Conservation (phyloP, 2,797 vertebrate species). For the Zonotrichia albicollis region DNA sequence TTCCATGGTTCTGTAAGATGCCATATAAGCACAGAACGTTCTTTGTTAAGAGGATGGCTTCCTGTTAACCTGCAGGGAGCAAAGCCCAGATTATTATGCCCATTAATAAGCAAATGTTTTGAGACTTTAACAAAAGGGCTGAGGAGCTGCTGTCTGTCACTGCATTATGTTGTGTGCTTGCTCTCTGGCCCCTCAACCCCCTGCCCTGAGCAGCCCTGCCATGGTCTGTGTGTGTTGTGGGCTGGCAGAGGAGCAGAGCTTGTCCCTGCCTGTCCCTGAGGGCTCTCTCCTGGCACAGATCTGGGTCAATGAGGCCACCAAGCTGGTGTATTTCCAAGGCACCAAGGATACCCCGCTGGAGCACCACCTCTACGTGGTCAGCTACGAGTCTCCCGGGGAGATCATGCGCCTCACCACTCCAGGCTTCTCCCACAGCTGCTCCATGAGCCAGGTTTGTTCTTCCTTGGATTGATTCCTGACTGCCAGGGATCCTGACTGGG, state of each 20-base stretch:
- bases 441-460: conserved; percentile 88
- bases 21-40: not conserved
- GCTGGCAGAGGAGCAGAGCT: not conserved
- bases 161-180: not conserved
- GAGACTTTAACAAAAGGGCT: not conserved
- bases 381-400: conserved; percentile 84
- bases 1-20: not conserved
- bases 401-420: conserved; percentile 87
- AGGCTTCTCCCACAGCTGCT: conserved; percentile 91
- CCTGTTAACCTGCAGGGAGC: not conserved
- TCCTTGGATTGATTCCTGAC: not conserved
- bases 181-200: not conserved
- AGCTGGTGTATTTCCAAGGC: conserved; percentile 91
- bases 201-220: not conserved
- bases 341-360: conserved; percentile 90
- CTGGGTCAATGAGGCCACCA: conserved; percentile 88
- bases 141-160: not conserved
- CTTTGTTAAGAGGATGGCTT: not conserved
- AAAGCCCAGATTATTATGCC: not conserved
- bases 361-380: conserved; percentile 91
- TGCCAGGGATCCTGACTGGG: not conserved
- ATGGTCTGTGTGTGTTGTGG: not conserved
- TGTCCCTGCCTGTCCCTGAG: not conserved
- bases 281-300: conserved; percentile 74
- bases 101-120: not conserved